Conservation (phyloP, 1,140 invertebrate species). For the Meloidogyne floridensis region DNA sequence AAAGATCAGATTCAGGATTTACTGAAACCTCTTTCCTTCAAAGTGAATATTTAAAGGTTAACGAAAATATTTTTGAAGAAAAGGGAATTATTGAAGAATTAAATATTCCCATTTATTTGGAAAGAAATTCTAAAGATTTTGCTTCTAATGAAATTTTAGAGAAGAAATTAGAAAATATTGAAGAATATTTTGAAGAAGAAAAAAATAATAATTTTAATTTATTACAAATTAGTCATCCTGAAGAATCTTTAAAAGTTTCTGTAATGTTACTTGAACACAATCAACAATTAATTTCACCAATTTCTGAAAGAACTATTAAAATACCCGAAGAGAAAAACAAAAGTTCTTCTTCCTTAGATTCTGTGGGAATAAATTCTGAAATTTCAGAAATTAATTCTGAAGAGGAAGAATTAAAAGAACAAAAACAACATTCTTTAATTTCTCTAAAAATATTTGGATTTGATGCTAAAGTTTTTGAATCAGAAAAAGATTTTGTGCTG, state of each 20-base stretch:
- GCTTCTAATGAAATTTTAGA: background rate
- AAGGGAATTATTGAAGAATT: background rate
- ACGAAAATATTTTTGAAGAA: background rate
- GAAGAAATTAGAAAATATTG: background rate
- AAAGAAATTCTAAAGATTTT: background rate
- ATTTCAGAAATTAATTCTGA: background rate
- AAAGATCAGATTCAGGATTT: slow-evolving; percentile 10
- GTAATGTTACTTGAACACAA: background rate
- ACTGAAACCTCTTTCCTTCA: background rate
- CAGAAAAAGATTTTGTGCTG: slow-evolving; percentile 11
- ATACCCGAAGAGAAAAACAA: background rate
- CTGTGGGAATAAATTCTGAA: background rate
- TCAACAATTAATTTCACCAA: background rate
- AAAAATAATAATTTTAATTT: background rate
- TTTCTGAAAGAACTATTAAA: background rate
- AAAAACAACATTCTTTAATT: no score
- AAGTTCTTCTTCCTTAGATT: background rate
- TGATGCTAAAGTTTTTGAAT: slow-evolving; percentile 9
- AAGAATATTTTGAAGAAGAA: background rate
- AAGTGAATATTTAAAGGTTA: background rate
- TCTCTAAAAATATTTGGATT: slow-evolving; percentile 18
- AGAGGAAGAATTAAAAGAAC: background rate
- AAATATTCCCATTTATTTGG: background rate
- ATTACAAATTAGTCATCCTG: background rate
- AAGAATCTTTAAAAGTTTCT: background rate